Base-by-base conservation (phyloP, 1,140 invertebrate species). In the Papilio xuthus region DNA sequence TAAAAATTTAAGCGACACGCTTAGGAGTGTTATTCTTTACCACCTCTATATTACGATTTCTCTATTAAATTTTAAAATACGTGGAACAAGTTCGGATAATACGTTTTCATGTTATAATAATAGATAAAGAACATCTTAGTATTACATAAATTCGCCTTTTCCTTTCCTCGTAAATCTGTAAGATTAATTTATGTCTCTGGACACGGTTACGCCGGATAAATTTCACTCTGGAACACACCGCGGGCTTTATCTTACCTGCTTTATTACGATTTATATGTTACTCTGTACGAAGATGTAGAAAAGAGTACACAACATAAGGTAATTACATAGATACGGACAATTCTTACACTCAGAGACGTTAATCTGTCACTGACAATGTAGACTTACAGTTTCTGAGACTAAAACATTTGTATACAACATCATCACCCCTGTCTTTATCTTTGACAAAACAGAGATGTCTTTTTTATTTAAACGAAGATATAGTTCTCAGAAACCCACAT, bases 151-250 rank as follows among this genome's bases (percentile, higher is more conserved):
- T 63, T 0, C 60, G 60, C 60, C 60, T 63, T 63, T 63, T 63
- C 60, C 60, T 28, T 63, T 26, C 23, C 60, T 63, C 60, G 60
- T 63, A 32, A 63, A 63, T 63, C 60, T 26, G 60, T 63, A 63
- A 63, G 60, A 63, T 63, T 63, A 63, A 63, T 63, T 63, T 63
- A 63, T 63, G 60, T 63, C 23, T 63, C 60, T 63, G 60, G 60
- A 63, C 60, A 28, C 60, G 60, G 60, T 67, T 67, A 67, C 60
- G 60, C 60, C 60, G 60, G 26, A 67, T 67, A 67, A 67, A 67
- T 67, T 67, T 28, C 60, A 67, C 60, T 67, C 60, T 67, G 15
- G 60, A 15, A 67, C 60, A 67, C 60, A 67, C 26, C 60, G 26
- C 60, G 60, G 60, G 60, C 60, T 67, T 67, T 67, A 28, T 67